phyloP scores from a whole-genome alignment of 2,888 invertebrate species.

The Ochlodes sylvanus region DNA sequence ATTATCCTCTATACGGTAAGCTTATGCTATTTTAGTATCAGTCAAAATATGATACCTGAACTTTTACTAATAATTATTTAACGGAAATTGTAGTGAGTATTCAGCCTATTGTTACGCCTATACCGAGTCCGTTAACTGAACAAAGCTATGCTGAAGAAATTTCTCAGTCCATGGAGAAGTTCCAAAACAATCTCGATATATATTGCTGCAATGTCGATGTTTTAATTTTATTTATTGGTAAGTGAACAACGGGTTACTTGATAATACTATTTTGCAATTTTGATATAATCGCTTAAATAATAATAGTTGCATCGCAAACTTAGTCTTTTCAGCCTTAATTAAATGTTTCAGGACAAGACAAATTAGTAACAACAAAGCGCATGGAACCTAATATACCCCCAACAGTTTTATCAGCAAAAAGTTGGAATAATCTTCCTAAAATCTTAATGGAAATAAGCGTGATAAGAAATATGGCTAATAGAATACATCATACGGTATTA shows the following conservation, averaged over 20 bases:
- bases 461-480: slow-evolving; percentile 54
- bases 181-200: slow-evolving; percentile 43
- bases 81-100: slow-evolving; percentile 14
- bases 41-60: not conserved
- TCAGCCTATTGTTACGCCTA: not conserved
- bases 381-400: slow-evolving; percentile 63
- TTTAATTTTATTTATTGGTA: slow-evolving; percentile 60
- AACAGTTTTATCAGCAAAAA: slow-evolving; percentile 55
- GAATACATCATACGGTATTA: slow-evolving; percentile 58
- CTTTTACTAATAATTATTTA: not conserved
- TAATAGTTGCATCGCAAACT: too few species aligned
- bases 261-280: too few species aligned
- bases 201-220: slow-evolving; percentile 73
- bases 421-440: slow-evolving; percentile 74
- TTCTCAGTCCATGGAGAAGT: not conserved
- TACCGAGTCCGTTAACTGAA: not conserved
- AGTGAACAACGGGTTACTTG: slow-evolving; percentile 2
- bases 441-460: slow-evolving; percentile 60
- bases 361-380: slow-evolving; percentile 60
- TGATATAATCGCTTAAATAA: too few species aligned
- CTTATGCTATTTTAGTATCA: not conserved
- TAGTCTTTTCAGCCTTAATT: too few species aligned
- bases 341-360: slow-evolving; percentile 55
- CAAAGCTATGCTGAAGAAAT: not conserved
- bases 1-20: slow-evolving; percentile 69